Percentiles rank a stretch among this genome's conserved stretches.
phyloP scores from a whole-genome alignment of 1,140 invertebrate genomes.

The Leptopilina clavipes region DNA sequence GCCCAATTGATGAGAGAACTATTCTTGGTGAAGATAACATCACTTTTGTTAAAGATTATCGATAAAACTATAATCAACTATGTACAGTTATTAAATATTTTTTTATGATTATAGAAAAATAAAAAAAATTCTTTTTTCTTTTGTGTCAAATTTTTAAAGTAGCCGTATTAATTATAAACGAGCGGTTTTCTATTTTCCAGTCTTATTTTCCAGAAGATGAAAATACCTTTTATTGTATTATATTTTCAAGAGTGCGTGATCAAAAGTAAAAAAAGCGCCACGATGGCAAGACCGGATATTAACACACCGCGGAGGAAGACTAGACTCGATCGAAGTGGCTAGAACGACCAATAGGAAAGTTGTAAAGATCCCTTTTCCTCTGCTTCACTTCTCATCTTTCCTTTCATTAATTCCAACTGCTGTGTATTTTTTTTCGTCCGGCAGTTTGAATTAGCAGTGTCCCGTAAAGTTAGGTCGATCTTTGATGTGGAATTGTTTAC shows the following conservation, averaged over 20 bases:
- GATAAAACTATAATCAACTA: too few species aligned
- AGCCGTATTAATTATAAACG: too few species aligned
- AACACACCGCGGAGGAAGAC: background rate
- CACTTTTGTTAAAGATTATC: too few species aligned
- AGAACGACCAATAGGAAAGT: background rate
- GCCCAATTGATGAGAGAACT: too few species aligned
- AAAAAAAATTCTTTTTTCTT: too few species aligned
- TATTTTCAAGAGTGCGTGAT: background rate
- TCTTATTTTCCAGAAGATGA: background rate
- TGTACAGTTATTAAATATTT: background rate
- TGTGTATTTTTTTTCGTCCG: background rate
- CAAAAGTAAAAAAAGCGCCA: background rate
- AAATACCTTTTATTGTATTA: background rate
- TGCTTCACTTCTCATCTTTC: conserved; percentile 4
- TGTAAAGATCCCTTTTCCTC: background rate
- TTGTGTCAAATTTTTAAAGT: too few species aligned
- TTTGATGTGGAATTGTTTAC: conserved; percentile 20
- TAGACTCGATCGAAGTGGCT: conserved; percentile 11
- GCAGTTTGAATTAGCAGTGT: background rate
- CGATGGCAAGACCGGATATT: conserved; percentile 22
- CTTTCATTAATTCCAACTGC: conserved; percentile 3
- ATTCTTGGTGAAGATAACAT: too few species aligned
- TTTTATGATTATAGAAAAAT: background rate
- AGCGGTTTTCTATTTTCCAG: background rate
- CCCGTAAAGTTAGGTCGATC: background rate